Evolutionary conservation across 2,888 invertebrate species (phyloP), one percentile per base, ranked within the genome.

Genomic region (Digitonthophagus gazella): DNA sequence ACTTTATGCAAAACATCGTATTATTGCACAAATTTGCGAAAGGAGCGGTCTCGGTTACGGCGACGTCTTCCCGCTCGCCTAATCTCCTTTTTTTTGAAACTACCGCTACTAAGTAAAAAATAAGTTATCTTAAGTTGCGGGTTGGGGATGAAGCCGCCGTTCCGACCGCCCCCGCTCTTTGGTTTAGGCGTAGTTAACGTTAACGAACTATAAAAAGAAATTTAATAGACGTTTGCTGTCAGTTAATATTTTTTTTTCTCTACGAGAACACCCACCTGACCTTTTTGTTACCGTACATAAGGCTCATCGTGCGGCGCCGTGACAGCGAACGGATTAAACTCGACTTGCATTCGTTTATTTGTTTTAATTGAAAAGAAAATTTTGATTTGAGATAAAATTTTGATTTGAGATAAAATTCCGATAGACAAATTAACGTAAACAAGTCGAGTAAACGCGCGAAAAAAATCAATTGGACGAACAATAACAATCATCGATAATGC

Each of bases 151-250:
- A 11, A 15, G 18, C 18, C n/a, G n/a, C n/a, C 19, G n/a, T 14
- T 61, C 18, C 16, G 16, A 18, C 5, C 61, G 16, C 14, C 18
- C 18, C 61, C 61, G 28, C 61, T 70, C 70, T 70, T 70, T 70
- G 70, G 70, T 70, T 70, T 70, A 70, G 67, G 67, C 44, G 66
- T 70, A 70, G 70, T 70, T 70, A 70, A 70, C 70, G 28, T 44
- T 44, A 44, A 44, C 28, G 28, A 44, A 44, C 28, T 44, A 44
- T 44, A 44, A 44, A 44, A 44, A 44, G 11, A 44, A 44, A 44
- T 8, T 44, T 44, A 44, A 44, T 44, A 44, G 28, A 11, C 28
- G 28, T 44, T 44, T 44, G 28, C 28, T 44, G 28, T 44, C 28
- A 44, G 28, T 44, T 44, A n/a, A n/a, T n/a, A n/a, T n/a, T n/a